Percentiles rank a stretch among this genome's conserved stretches.
phyloP scores from a whole-genome alignment of 2,888 invertebrate genomes.

The Sturmia bella region DNA sequence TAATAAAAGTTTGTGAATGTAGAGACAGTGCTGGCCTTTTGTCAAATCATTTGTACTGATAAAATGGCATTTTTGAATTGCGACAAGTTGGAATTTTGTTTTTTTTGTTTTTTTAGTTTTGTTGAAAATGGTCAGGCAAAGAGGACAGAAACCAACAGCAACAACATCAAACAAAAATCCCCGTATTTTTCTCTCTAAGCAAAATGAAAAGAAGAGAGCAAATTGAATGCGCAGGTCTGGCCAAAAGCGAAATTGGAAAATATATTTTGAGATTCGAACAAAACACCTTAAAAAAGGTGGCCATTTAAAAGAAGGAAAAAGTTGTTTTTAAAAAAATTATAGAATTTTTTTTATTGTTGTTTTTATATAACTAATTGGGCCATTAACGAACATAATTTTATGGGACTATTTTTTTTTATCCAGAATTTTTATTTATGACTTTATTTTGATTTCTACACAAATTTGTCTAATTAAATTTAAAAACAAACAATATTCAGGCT shows the following conservation, averaged over 20 bases:
- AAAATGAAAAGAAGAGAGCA: neutral
- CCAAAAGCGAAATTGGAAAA: conserved; percentile 13
- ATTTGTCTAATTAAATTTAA: too few relatives aligned
- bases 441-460: neutral
- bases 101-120: conserved; percentile 8
- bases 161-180: conserved; percentile 34
- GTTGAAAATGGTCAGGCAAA: conserved; percentile 56
- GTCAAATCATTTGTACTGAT: conserved; percentile 55
- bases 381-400: too few relatives aligned
- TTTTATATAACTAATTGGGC: too few relatives aligned
- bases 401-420: too few relatives aligned
- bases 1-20: conserved; percentile 36
- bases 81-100: conserved; percentile 34
- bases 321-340: neutral
- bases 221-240: conserved; percentile 35
- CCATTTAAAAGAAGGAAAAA: conserved; percentile 27
- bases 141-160: conserved; percentile 16
- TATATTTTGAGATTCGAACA: conserved; percentile 31
- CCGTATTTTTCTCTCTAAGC: conserved; percentile 40
- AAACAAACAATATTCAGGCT: too few relatives aligned
- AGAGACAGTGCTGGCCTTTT: conserved; percentile 54
- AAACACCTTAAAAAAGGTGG: conserved; percentile 34
- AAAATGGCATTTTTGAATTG: conserved; percentile 38
- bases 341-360: neutral
- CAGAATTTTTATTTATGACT: neutral